Percentiles rank a stretch among this genome's conserved stretches.
phyloP scores from a whole-genome alignment of 2,113 vertebrate genomes.

The Mormyrus iriodes region DNA sequence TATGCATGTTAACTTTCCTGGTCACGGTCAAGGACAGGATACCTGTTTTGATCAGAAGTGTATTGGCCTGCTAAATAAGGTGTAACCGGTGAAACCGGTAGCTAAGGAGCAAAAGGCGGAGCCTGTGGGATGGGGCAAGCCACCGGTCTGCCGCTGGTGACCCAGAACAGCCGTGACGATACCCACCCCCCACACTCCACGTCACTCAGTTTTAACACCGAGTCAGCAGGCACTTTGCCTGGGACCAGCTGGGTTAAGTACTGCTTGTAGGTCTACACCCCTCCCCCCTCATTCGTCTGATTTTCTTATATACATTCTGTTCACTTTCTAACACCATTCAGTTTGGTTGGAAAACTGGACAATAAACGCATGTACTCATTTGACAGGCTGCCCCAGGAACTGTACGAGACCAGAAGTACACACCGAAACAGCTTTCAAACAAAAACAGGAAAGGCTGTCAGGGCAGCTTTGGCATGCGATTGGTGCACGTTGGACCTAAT shows the following conservation, averaged over 20 bases:
- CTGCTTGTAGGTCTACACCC: background rate
- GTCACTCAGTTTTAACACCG: slow-evolving; percentile 12
- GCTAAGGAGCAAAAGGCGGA: background rate
- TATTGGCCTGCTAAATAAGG: background rate
- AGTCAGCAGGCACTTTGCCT: background rate
- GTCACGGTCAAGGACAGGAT: background rate
- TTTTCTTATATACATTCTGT: background rate
- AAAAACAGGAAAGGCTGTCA: background rate
- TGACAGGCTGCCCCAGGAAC: background rate
- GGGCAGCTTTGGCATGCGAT: background rate
- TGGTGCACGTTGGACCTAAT: background rate
- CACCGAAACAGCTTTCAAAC: background rate
- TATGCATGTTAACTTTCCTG: background rate
- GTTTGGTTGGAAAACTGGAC: background rate
- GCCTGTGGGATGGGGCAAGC: background rate
- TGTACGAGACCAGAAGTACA: background rate
- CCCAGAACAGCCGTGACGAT: slow-evolving; percentile 15
- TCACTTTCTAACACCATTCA: background rate
- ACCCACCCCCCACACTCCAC: background rate
- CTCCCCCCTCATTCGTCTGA: background rate
- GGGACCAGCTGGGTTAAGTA: slow-evolving; percentile 1
- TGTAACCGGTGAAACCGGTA: slow-evolving; percentile 2
- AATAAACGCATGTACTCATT: background rate
- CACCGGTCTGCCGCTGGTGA: background rate
- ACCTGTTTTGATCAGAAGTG: background rate